phyloP scores from a whole-genome alignment of 2,888 invertebrate species.

The Drosophila neonasuta region DNA sequence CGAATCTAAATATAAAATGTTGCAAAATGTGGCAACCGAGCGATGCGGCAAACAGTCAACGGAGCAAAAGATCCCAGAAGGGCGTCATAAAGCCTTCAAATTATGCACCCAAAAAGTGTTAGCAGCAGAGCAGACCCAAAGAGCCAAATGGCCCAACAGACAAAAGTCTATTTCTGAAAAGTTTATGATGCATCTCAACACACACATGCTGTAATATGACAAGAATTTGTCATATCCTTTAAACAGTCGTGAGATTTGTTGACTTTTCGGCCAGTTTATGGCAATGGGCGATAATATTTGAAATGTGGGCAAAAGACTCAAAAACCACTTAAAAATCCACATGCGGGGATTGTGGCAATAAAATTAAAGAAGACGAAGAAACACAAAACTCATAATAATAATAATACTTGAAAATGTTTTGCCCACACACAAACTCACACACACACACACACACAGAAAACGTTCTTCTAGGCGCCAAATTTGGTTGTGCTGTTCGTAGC shows the following conservation, averaged over 20 bases:
- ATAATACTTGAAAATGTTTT: constrained; percentile 34
- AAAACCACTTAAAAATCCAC: constrained; percentile 41
- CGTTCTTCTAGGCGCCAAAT: constrained; percentile 58
- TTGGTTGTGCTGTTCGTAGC: constrained; percentile 50
- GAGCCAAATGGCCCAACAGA: constrained; percentile 15
- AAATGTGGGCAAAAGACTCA: constrained; percentile 20
- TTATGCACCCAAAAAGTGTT: constrained; percentile 42
- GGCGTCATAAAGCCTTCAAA: constrained; percentile 54
- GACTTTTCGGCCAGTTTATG: constrained; percentile 10
- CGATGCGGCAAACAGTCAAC: constrained; percentile 19
- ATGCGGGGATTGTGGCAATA: constrained; percentile 46
- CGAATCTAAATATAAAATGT: constrained; percentile 63
- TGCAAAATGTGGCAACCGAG: constrained; percentile 54
- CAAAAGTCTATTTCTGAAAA: constrained; percentile 26
- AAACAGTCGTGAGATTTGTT: constrained; percentile 11
- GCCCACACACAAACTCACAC: constrained; percentile 38
- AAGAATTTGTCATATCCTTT: constrained; percentile 24
- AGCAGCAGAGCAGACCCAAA: constrained; percentile 11
- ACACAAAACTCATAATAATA: constrained; percentile 29
- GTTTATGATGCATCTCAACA: constrained; percentile 28
- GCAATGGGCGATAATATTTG: constrained; percentile 22
- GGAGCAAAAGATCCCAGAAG: constrained; percentile 32
- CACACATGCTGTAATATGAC: constrained; percentile 8
- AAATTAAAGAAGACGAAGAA: constrained; percentile 16
- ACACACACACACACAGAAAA: constrained; percentile 28